Evolutionary conservation across 2,797 vertebrate species (phyloP).

Genomic region (Xiphorhynchus erythropygius): DNA sequence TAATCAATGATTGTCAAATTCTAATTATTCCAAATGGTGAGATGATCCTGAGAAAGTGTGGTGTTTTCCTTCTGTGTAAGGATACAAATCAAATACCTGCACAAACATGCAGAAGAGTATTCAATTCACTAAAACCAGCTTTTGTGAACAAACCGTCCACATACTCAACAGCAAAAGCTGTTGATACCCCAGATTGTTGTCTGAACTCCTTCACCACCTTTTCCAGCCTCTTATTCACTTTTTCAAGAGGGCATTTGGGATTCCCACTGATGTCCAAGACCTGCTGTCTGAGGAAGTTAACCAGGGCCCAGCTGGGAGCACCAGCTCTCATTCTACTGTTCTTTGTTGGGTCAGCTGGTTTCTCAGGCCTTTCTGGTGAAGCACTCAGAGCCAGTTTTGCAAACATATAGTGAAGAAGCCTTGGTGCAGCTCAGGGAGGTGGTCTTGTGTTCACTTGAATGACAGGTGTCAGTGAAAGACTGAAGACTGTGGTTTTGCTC

Average conservation of each 20-base stretch:
- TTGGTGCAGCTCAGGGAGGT: not conserved
- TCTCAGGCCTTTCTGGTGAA: not conserved
- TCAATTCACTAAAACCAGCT: not conserved
- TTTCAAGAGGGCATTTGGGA: not conserved
- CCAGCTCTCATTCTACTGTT: not conserved
- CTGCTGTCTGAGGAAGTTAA: not conserved
- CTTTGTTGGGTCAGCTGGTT: not conserved
- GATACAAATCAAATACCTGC: conserved; percentile 1
- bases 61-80: not conserved
- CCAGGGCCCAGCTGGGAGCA: not conserved
- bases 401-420: not conserved
- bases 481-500: not conserved
- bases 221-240: not conserved
- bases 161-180: not conserved
- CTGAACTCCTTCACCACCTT: not conserved
- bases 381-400: not conserved
- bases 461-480: not conserved
- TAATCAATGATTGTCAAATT: not conserved
- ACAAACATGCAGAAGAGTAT: not conserved
- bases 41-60: not conserved
- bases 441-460: not conserved
- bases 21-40: not conserved
- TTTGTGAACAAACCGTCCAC: not conserved
- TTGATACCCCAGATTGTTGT: not conserved
- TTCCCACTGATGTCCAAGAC: not conserved